Evolutionary conservation across 2,113 vertebrate genomes (phyloP), one percentile per base, ranked within the genome.

Genomic region (Saccopteryx leptura): DNA sequence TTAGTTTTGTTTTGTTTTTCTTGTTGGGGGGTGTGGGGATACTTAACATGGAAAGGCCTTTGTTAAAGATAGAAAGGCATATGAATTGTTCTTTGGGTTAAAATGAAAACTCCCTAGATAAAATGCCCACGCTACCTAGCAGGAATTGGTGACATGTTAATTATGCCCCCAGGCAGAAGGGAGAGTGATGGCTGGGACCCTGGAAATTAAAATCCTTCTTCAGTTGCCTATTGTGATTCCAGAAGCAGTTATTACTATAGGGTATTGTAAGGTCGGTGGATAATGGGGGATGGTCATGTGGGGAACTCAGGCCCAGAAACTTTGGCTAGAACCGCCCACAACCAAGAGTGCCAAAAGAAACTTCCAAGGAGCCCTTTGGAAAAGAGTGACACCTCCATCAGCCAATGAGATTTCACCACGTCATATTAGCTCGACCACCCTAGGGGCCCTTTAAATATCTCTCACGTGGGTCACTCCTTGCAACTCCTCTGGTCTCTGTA

Each of bases 11-110:
- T 52, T 50, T 7, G 12, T 75, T 71, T 19, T 39, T 33, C 39
- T 71, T 4, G 7, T 72, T 13, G 24, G 33, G 13, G 19, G 4
- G 2, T 2, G 1, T 4, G 26, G 0, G 0, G 7, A 15, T 39
- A 50, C 7, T 46, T 79, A 78, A 84, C 48, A 88, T 69, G 5
- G 90, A 94, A 90, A 71, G 4, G 0, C 5, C 58, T 83, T 56
- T 68, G 15, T 79, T 82, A 75, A 93, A 71, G 33, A 71, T 5
- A 94, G 52, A 96, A 94, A 84, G 48, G 17, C 14, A 10, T 1
- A 5, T 65, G 19, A 13, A 19, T 26, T 93, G 72, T 90, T 63
- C 21, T 26, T 61, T 31, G 12, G 46, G 5, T 79, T 87, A 21
- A 71, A 75, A 26, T 84, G 60, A 90, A 91, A 79, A 94, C 56